Base-by-base conservation (phyloP, 1,140 invertebrate species). In the Drosophila nebulosa region DNA sequence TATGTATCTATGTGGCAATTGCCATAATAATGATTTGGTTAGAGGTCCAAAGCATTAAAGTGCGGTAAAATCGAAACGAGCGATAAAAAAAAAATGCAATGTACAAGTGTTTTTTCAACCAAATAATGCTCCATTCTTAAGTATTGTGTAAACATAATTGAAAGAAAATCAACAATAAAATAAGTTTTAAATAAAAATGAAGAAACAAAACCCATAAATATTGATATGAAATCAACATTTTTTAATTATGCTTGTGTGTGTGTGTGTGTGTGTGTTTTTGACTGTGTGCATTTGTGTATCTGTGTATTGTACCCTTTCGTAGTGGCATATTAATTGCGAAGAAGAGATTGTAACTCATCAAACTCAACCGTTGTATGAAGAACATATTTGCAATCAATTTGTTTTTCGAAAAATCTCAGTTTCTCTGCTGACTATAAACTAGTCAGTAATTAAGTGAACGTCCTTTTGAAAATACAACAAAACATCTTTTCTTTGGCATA, bases 41-140 rank as follows among this genome's bases (percentile, higher is more conserved):
- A 3, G 89, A 90, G 32, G 81, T 90, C 18, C 70, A 84, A 26
- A 86, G 75, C 56, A 69, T 86, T 52, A 85, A 84, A 61, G 78
- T 90, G 65, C 78, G 80, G 21, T 90, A 61, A 90, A 30, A 30
- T 22, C 16, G 7, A 32, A 58, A 18, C 22, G 16, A 64, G 46
- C 2, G n/a, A 39, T 2, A 42, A 46, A 46, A 12, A 4, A 24
- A 16, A 36, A 32, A 12, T 22, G 26, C 0, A 21, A 32, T 12
- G n/a, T n/a, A n/a, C n/a, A 46, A 14, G 51, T 32, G 16, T 3
- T 60, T 81, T n/a, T n/a, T n/a, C n/a, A 66, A 81, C 78, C 57
- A 50, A 60, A 36, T 46, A 46, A 46, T 30, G 18, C 53, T 52
- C 39, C 10, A 30, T 9, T 53, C n/a, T 57, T 70, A 66, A 66